phyloP scores from a whole-genome alignment of 1,140 invertebrate species.

The Caerostris extrusa region DNA sequence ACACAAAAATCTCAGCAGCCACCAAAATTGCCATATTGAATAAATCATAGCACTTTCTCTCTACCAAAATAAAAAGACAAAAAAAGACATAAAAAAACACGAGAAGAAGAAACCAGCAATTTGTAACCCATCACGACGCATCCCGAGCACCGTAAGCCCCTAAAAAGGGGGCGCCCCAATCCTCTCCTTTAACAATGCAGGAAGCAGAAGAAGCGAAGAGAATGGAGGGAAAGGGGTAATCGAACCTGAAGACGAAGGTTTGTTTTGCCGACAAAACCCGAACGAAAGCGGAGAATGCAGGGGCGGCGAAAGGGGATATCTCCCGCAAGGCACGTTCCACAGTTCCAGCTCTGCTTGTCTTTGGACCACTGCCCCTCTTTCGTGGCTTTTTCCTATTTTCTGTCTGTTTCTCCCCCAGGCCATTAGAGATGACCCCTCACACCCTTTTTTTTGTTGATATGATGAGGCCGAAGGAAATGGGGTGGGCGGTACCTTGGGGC shows the following conservation, averaged over 20 bases:
- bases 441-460: constrained; percentile 11
- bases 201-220: neutral
- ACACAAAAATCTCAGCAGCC: neutral
- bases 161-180: constrained; percentile 22
- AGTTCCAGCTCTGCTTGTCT: neutral
- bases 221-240: neutral
- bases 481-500: neutral
- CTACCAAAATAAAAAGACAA: neutral
- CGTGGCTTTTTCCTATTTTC: neutral
- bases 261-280: constrained; percentile 58
- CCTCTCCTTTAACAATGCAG: neutral
- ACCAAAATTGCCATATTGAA: neutral
- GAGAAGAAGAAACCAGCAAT: neutral
- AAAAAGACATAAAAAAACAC: neutral
- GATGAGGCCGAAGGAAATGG: neutral
- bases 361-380: neutral
- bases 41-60: neutral
- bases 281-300: constrained; percentile 33
- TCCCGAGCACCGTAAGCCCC: neutral
- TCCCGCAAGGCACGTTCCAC: constrained; percentile 18
- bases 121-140: constrained; percentile 40
- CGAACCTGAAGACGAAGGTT: constrained; percentile 5
- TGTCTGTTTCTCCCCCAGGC: neutral
- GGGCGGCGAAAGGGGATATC: constrained; percentile 36
- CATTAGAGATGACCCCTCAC: constrained; percentile 68